A percentile compares a stretch with the other conserved stretches of the same genome.
Evolutionary conservation across 2,888 invertebrate species (phyloP).

Genomic region (Minunthozetes semirufus): DNA sequence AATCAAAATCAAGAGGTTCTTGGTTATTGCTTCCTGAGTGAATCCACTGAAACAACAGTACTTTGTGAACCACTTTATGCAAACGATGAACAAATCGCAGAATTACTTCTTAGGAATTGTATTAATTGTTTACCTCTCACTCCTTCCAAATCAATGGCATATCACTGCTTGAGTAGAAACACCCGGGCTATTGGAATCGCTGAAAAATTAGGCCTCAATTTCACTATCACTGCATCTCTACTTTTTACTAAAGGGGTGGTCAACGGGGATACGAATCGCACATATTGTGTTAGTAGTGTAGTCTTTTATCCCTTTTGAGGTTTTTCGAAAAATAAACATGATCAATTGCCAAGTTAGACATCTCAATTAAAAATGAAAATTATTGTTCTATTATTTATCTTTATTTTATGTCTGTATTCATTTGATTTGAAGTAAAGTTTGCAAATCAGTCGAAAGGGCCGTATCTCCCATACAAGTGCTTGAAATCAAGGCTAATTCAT

Average conservation of each 20-base stretch:
- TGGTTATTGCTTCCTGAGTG: conserved; percentile 11
- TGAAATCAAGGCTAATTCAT: too few relatives aligned
- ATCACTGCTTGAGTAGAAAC: not conserved
- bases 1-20: conserved; percentile 21
- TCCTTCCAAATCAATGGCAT: not conserved
- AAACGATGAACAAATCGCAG: conserved; percentile 37
- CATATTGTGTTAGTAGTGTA: not conserved
- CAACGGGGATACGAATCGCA: not conserved
- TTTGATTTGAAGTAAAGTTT: too few relatives aligned
- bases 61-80: conserved; percentile 39
- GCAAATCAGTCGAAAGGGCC: too few relatives aligned
- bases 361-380: too few relatives aligned
- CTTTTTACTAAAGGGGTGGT: not conserved
- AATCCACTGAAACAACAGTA: not conserved
- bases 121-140: not conserved
- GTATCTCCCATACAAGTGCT: too few relatives aligned
- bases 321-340: too few relatives aligned
- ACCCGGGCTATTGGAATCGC: not conserved
- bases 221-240: not conserved
- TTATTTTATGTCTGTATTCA: too few relatives aligned
- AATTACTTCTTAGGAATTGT: conserved; percentile 19
- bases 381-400: too few relatives aligned
- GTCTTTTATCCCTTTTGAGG: not conserved
- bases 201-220: not conserved
- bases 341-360: too few relatives aligned